Evolutionary conservation across 92 coral and sea anemone genomes (phyloP), one percentile per base, ranked within the genome.

Genomic region (Zoanthus sansibaricus): DNA sequence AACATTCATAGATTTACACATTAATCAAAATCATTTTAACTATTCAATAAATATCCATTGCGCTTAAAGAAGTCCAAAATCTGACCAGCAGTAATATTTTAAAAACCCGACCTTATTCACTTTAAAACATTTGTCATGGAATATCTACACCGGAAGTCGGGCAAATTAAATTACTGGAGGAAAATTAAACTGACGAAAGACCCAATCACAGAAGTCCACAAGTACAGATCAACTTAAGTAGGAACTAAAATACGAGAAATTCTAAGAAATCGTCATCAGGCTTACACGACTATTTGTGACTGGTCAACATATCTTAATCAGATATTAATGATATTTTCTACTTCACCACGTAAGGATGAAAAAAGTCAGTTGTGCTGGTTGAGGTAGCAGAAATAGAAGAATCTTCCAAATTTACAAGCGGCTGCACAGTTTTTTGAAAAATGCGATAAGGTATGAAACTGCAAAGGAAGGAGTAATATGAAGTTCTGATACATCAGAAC

Each of bases 11-110:
- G 16, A 72, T 6, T 44, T 75, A 14, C 54, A 25, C 25, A 25
- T 25, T 25, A 5, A 12, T 75, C 58, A 18, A 75, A 46, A 46
- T 6, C 21, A 9, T 25, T 47, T 47, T 3, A 47, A n/a, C 21
- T 44, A 75, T 46, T 46, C n/a, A 75, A 75, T 46, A 48, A 46
- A 75, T 47, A 3, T 46, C 17, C 54, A 49, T 47, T 52, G 74
- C 74, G 1, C 30, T 75, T 2, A 10, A 46, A 32, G 59, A 48
- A 33, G 30, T 16, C 42, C 17, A 70, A 70, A 47, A 48, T 20
- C 78, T 75, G 78, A 46, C 78, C 78, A 75, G 78, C 78, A 75
- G 78, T 30, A 75, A 75, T 30, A 75, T 12, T 73, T 8, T 5
- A 45, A 16, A 48, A 75, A 75, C 54, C 30, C 11, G 21, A n/a